Percentiles rank a stretch among this genome's conserved stretches.
phyloP scores from a whole-genome alignment of 2,113 vertebrate species.

The Pteronura brasiliensis region DNA sequence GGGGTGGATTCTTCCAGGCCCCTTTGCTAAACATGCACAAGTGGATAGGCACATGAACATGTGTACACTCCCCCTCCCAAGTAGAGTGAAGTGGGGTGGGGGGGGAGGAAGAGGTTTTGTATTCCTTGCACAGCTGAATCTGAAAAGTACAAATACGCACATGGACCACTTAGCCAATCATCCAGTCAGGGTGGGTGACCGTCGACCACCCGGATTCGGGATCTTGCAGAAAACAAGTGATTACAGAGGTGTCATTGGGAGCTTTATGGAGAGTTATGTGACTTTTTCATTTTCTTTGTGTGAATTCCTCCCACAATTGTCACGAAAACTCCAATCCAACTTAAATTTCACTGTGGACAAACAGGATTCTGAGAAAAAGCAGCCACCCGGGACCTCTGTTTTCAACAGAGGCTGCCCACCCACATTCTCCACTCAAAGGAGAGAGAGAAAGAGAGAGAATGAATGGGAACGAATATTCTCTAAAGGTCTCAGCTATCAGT shows the following conservation, averaged over 20 bases:
- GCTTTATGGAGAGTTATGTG: neutral
- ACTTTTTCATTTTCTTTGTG: neutral
- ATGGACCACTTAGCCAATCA: fast-evolving
- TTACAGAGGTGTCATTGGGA: neutral
- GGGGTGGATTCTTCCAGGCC: fast-evolving
- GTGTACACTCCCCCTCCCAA: fast-evolving
- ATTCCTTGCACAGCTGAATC: neutral
- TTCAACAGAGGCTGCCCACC: neutral
- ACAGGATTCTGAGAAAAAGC: neutral
- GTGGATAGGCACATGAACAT: fast-evolving
- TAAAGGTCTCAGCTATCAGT: neutral
- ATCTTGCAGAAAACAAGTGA: neutral
- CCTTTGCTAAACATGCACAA: neutral
- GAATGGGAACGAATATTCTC: neutral
- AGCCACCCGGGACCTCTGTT: neutral
- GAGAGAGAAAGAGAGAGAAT: too few species aligned
- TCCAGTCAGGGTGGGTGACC: fast-evolving
- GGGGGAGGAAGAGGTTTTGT: fast-evolving
- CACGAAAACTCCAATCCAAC: neutral
- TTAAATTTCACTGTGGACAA: neutral
- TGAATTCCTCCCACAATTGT: neutral
- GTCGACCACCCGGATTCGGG: fast-evolving
- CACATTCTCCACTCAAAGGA: neutral
- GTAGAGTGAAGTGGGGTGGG: neutral
- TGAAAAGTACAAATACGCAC: neutral